Conservation (phyloP, 2,888 invertebrate genomes). For the Luperina nickerlii region DNA sequence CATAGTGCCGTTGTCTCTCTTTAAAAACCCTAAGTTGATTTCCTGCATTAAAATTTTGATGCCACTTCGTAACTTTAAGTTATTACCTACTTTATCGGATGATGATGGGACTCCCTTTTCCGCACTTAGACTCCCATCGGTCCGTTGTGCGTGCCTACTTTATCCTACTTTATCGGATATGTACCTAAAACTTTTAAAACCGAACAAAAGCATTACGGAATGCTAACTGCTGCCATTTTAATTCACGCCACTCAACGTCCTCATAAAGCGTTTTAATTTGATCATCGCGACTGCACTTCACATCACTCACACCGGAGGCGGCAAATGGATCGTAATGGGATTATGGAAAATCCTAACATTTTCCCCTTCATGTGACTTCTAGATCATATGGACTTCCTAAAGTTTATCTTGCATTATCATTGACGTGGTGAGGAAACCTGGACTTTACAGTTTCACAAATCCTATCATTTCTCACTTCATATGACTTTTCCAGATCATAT, state of each 20-base stretch:
- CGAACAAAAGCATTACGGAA: background rate
- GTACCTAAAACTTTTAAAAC: background rate
- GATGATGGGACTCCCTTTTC: no score
- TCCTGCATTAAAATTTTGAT: background rate
- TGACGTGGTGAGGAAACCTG: background rate
- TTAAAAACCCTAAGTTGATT: background rate
- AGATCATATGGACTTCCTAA: background rate
- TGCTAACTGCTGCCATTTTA: slow-evolving; percentile 1
- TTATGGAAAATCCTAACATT: background rate
- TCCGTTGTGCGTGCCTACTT: no score
- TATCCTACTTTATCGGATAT: background rate
- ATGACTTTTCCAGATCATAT: background rate
- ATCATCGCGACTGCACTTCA: background rate
- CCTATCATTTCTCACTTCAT: background rate
- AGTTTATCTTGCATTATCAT: background rate
- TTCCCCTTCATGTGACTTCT: background rate
- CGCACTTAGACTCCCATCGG: no score
- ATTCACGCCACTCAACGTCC: background rate
- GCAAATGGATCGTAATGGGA: background rate
- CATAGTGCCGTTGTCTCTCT: no score
- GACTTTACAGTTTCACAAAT: no score
- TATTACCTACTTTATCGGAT: no score
- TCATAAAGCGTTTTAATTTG: background rate
- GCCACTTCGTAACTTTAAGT: background rate
- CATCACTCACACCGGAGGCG: background rate